Conservation (phyloP, 2,888 invertebrate species). For the Spialia ferax region DNA sequence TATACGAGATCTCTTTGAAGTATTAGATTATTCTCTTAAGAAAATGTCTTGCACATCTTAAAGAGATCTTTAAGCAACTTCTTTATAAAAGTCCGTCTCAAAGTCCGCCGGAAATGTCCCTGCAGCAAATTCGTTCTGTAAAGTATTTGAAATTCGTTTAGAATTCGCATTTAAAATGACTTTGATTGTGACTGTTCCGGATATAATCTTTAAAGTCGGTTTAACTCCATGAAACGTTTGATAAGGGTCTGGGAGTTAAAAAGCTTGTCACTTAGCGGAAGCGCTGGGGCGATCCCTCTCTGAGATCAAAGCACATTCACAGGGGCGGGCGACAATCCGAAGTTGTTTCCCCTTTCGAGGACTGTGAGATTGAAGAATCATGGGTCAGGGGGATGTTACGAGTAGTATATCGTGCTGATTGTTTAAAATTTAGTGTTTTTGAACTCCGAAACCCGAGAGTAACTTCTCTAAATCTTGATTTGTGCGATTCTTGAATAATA, state of each 20-base stretch:
- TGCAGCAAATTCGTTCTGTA: not conserved
- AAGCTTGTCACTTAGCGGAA: conserved; percentile 1
- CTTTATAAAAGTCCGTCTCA: too few species aligned
- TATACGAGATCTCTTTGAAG: too few species aligned
- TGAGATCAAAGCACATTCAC: conserved; percentile 11
- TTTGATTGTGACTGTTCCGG: not conserved
- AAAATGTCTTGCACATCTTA: too few species aligned
- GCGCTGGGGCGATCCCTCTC: not conserved
- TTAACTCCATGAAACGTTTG: conserved; percentile 1
- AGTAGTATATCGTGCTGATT: too few species aligned
- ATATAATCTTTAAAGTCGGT: conserved; percentile 2
- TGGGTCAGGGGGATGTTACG: too few species aligned
- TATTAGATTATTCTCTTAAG: too few species aligned
- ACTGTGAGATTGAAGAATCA: too few species aligned
- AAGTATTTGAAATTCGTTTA: not conserved
- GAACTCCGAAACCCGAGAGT: too few species aligned
- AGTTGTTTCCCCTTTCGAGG: not conserved
- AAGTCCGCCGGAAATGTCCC: not conserved
- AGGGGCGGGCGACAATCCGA: not conserved
- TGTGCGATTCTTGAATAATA: too few species aligned
- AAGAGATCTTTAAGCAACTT: too few species aligned
- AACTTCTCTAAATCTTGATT: too few species aligned
- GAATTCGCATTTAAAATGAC: not conserved
- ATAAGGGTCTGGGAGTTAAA: conserved; percentile 3
- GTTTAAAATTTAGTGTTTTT: too few species aligned